These are phyloP conservation scores for Orussus abietinus DNA, from an alignment of 1,140 invertebrate genomes.

Conservation along the genomic window DNA sequence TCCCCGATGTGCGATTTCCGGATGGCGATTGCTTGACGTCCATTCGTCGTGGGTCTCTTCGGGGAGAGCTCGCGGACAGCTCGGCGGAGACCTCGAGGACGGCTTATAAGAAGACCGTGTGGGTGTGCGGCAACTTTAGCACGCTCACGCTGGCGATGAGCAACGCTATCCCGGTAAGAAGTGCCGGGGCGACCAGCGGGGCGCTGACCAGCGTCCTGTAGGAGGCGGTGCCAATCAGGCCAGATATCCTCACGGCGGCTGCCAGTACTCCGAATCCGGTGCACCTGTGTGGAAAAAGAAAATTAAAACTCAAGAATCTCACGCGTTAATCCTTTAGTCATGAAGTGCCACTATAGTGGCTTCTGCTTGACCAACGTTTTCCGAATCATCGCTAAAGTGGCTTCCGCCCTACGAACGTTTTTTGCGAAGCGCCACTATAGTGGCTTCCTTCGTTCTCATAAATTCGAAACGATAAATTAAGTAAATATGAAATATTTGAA, in stretches of 20 bases:
- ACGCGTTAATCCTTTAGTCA: too few species aligned
- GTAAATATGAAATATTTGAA: neutral
- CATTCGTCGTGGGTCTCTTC: too few species aligned
- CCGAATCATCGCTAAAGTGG: too few species aligned
- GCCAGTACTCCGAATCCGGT: conserved; percentile 44
- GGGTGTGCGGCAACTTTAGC: conserved; percentile 44
- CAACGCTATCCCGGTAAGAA: conserved; percentile 36
- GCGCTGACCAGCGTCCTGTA: conserved; percentile 39
- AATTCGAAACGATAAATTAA: neutral
- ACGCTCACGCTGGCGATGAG: conserved; percentile 39
- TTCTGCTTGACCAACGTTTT: too few species aligned
- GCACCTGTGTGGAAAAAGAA: conserved; percentile 28
- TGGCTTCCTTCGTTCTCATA: too few species aligned
- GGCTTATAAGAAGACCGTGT: conserved; percentile 42
- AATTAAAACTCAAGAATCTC: neutral
- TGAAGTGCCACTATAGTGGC: too few species aligned
- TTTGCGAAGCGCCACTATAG: too few species aligned
- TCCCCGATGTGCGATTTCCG: too few species aligned
- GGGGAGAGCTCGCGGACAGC: too few species aligned
- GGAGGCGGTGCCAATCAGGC: conserved; percentile 38
- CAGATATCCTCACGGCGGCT: conserved; percentile 37
- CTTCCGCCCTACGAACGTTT: too few species aligned
- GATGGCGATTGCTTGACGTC: too few species aligned
- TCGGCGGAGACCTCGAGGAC: too few species aligned
- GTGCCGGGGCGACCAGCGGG: conserved; percentile 36